Conservation (phyloP, 2,888 invertebrate species). For the Lepidonotus clava region DNA sequence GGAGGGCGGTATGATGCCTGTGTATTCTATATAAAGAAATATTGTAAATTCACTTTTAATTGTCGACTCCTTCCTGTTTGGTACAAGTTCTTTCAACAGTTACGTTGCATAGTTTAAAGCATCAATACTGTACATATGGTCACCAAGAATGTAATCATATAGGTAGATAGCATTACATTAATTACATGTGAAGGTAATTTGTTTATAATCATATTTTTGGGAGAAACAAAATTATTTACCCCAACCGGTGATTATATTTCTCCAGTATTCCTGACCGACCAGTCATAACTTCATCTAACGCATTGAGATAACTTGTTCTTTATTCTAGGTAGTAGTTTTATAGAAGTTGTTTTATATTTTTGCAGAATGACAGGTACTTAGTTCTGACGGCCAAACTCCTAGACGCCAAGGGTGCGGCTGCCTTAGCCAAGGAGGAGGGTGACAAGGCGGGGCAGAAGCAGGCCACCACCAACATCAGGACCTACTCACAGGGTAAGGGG, state of each 20-base stretch:
- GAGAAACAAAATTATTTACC: too few relatives aligned
- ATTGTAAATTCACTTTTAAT: neutral
- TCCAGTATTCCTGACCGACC: too few relatives aligned
- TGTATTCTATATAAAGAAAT: neutral
- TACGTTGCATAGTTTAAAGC: too few relatives aligned
- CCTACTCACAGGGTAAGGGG: conserved; percentile 69
- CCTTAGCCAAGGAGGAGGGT: conserved; percentile 70
- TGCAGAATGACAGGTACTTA: conserved; percentile 73
- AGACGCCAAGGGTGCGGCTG: conserved; percentile 71
- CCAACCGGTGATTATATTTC: too few relatives aligned
- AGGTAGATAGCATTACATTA: too few relatives aligned
- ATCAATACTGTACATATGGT: too few relatives aligned
- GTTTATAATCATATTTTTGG: too few relatives aligned
- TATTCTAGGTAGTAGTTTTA: neutral
- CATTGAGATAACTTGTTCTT: too few relatives aligned
- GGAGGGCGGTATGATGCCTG: too few relatives aligned
- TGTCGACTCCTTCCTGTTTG: neutral
- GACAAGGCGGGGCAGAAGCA: conserved; percentile 70
- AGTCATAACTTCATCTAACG: too few relatives aligned
- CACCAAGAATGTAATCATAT: too few relatives aligned
- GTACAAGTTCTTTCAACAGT: neutral
- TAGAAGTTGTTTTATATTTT: neutral
- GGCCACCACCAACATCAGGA: conserved; percentile 69
- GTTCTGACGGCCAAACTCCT: conserved; percentile 70
- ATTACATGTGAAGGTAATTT: too few relatives aligned